These are phyloP conservation scores for Formicarius rufipectus DNA, from an alignment of 2,113 vertebrate genomes.

Conservation along the genomic window DNA sequence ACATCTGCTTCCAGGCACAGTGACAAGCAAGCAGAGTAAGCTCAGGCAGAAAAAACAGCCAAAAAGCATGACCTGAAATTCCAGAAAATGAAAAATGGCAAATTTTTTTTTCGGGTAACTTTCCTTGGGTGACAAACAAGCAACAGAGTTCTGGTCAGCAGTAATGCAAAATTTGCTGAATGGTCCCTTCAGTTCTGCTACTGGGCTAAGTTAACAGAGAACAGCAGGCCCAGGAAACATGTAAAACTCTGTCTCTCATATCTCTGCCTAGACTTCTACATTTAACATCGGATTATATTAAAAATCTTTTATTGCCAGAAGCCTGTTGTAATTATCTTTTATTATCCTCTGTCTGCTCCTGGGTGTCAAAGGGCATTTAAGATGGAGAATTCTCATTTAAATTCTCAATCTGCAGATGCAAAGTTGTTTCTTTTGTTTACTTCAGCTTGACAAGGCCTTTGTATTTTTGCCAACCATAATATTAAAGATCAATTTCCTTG, in stretches of 20 bases:
- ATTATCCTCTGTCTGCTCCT: not conserved
- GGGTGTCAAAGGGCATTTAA: not conserved
- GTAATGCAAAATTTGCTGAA: not conserved
- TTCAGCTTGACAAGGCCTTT: not conserved
- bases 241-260: not conserved
- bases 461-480: not conserved
- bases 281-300: not conserved
- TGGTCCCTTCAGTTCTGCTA: not conserved
- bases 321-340: not conserved
- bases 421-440: not conserved
- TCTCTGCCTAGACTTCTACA: not conserved
- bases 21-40: not conserved
- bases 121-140: not conserved
- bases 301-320: not conserved
- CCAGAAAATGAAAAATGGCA: not conserved
- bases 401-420: not conserved
- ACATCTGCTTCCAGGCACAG: not conserved
- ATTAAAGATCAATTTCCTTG: not conserved
- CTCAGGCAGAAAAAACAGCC: not conserved
- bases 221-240: fast-evolving
- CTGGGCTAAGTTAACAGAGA: not conserved
- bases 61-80: not conserved
- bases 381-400: not conserved
- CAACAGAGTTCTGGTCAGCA: not conserved
- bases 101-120: not conserved